These are phyloP conservation scores for Eospalax fontanierii DNA, from an alignment of 2,797 vertebrate species.

Conservation along the genomic window DNA sequence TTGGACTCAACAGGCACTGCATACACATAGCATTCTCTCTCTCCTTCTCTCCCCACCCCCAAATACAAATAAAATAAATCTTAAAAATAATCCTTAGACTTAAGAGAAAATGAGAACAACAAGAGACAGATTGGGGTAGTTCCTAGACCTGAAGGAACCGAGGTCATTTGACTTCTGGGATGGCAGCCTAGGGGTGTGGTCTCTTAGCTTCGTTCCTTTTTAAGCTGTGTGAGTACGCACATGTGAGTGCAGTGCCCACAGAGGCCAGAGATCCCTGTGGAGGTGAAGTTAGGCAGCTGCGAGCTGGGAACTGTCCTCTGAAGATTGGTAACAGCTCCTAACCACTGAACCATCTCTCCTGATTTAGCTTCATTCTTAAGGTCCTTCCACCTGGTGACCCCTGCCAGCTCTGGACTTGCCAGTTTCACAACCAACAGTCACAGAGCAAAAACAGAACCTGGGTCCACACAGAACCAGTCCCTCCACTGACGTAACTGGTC, in stretches of 20 bases:
- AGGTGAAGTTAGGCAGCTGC: not conserved
- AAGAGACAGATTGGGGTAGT: not conserved
- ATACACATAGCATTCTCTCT: too few species aligned
- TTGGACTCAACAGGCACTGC: too few species aligned
- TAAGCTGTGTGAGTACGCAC: too few species aligned
- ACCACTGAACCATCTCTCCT: too few species aligned
- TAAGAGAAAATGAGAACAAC: not conserved
- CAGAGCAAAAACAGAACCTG: not conserved
- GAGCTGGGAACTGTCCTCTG: not conserved
- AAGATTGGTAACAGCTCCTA: not conserved
- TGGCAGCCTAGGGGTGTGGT: rapidly evolving
- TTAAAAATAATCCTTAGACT: not conserved
- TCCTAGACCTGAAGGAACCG: not conserved
- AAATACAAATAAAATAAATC: too few species aligned
- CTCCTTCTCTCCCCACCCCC: too few species aligned
- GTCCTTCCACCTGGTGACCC: rapidly evolving
- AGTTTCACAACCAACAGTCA: not conserved
- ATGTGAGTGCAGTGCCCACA: not conserved
- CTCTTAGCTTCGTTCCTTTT: not conserved
- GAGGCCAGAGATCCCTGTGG: not conserved
- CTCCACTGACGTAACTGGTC: rapidly evolving
- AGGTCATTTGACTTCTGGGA: rapidly evolving
- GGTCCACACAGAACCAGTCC: not conserved
- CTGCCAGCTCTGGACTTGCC: rapidly evolving
- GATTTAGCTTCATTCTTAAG: too few species aligned